Evolutionary conservation across 2,113 vertebrate genomes (phyloP).

Genomic region (Argyrosomus japonicus): DNA sequence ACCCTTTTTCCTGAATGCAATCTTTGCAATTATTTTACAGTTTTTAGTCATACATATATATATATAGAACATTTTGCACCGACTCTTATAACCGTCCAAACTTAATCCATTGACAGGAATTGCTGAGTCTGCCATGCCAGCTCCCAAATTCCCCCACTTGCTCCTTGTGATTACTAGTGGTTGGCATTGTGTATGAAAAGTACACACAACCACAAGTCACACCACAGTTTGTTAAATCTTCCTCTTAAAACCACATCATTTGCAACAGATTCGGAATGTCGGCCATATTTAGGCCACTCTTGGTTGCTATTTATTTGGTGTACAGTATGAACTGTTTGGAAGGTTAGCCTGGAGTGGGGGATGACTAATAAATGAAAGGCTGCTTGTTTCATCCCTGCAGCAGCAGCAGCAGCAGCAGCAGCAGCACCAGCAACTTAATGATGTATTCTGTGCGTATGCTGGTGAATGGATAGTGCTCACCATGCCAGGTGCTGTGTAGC

Average conservation of each 20-base stretch:
- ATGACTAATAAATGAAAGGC: conserved; percentile 61
- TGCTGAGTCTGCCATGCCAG: conserved; percentile 54
- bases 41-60: not conserved
- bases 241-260: conserved; percentile 49
- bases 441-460: conserved; percentile 45
- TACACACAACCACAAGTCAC: conserved; percentile 35
- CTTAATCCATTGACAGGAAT: conserved; percentile 34
- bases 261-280: conserved; percentile 50
- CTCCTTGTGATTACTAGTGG: conserved; percentile 35
- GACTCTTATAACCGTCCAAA: conserved; percentile 23
- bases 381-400: conserved; percentile 64
- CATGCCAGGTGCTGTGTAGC: conserved; percentile 53
- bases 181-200: conserved; percentile 34
- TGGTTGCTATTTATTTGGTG: conserved; percentile 40
- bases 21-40: not conserved
- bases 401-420: conserved; percentile 5
- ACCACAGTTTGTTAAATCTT: conserved; percentile 43
- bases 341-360: conserved; percentile 40
- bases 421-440: conserved; percentile 67
- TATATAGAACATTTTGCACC: conserved; percentile 18
- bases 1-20: not conserved
- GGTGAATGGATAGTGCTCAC: conserved; percentile 34
- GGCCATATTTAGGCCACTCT: conserved; percentile 14
- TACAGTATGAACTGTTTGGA: conserved; percentile 30
- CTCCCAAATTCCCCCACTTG: conserved; percentile 24